A percentile compares a stretch with the other conserved stretches of the same genome.
phyloP scores from a whole-genome alignment of 2,113 vertebrate genomes.

The Cyphomyrus discorhynchus region DNA sequence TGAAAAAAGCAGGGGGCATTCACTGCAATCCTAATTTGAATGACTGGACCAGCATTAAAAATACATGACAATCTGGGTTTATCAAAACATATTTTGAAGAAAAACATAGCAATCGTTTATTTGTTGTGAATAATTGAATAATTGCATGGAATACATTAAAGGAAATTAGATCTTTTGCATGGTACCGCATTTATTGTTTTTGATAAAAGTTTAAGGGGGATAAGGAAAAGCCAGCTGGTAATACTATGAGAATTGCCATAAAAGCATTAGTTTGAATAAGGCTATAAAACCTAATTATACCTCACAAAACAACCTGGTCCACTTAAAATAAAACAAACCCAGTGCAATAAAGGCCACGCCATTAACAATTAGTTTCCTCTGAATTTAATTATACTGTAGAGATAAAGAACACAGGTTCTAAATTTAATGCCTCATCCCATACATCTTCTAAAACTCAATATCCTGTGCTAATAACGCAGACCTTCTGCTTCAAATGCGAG shows the following conservation, averaged over 20 bases:
- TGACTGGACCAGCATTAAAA: background rate
- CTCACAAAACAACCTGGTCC: constrained; percentile 72
- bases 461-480: constrained; percentile 65
- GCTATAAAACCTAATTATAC: constrained; percentile 91
- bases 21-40: background rate
- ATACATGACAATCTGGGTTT: background rate
- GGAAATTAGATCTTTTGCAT: background rate
- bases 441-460: constrained; percentile 68
- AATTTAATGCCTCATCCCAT: constrained; percentile 72
- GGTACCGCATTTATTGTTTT: background rate
- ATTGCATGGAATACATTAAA: background rate
- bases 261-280: constrained; percentile 69
- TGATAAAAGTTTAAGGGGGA: background rate
- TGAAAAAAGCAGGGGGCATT: background rate
- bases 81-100: background rate
- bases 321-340: constrained; percentile 74
- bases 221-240: constrained; percentile 57
- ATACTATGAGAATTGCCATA: constrained; percentile 64
- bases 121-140: background rate
- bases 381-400: constrained; percentile 72
- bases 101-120: background rate
- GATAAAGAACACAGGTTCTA: constrained; percentile 73
- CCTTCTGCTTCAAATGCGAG: constrained; percentile 52
- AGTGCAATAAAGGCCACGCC: constrained; percentile 75
- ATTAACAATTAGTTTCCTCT: constrained; percentile 84